Evolutionary conservation across 2,888 invertebrate genomes (phyloP), one percentile per base, ranked within the genome.

Genomic region (Stenchaetothrips biformis): DNA sequence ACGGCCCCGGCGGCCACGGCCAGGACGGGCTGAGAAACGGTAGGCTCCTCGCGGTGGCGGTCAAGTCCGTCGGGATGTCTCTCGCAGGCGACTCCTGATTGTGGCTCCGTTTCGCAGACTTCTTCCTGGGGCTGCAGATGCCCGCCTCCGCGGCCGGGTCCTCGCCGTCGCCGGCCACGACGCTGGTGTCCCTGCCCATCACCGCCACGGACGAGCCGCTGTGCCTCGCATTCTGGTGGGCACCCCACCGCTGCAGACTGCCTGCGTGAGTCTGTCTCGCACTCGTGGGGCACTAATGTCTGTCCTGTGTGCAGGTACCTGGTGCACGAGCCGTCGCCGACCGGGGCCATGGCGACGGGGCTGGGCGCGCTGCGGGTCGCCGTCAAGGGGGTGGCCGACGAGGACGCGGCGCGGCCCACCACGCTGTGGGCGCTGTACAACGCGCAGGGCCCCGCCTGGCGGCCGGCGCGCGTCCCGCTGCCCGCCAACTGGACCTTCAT

Each of bases 351-450:
- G 67, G 25, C 67, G 8, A 74, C 67, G 25, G 67, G 67, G 67
- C 67, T 74, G 25, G 86, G 86, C 7, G 85, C 86, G 6, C 83
- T 86, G 37, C 84, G 86, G 47, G 81, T 86, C 9, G 83, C 84
- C 7, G 79, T 86, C 48, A 86, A 86, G 86, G 87, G 84, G 3
- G 81, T 82, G 0, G 84, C 84, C 11, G 85, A 85, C 59, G 53
- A 7, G 53, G 13, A 25, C 21, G 82, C 83, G 7, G 81, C 84
- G n/a, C 80, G 81, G n/a, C 82, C 84, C 0, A 78, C 84, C 62
- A 87, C 88, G 6, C 84, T 89, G 37, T 89, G 89, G 89, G 86
- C 88, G 79, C 83, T 89, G 16, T 88, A 88, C 82, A 89, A 89
- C 82, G 88, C 89, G 82, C 88, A 89, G 84, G 88, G 88, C 4